Percentiles rank a stretch among this genome's conserved stretches.
Evolutionary conservation across 2,113 vertebrate species (phyloP).

Genomic region (Charadrius vociferus): DNA sequence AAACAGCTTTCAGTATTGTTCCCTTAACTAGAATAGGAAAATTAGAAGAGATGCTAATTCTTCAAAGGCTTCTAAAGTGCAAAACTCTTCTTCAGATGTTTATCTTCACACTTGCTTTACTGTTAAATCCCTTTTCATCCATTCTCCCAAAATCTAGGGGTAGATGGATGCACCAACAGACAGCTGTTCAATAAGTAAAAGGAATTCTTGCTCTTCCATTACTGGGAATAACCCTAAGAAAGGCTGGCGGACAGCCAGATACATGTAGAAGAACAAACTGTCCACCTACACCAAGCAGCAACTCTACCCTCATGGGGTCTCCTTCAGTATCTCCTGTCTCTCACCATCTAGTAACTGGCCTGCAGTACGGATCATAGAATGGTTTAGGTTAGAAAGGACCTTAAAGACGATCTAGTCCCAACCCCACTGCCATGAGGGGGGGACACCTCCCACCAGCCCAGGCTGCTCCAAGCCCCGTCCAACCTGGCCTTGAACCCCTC

Average conservation of each 20-base stretch:
- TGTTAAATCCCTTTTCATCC: neutral
- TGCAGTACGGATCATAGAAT: no score
- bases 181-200: neutral
- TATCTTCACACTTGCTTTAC: neutral
- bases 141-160: neutral
- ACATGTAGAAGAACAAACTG: neutral
- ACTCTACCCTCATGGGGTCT: accelerated
- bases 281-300: neutral
- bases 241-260: neutral
- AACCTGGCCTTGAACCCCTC: no score
- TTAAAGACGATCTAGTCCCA: no score
- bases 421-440: no score
- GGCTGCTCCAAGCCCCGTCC: no score
- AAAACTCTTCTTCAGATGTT: neutral
- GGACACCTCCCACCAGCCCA: no score
- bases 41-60: neutral
- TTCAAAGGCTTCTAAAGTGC: neutral
- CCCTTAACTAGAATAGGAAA: neutral
- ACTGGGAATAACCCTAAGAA: neutral
- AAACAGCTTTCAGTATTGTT: neutral
- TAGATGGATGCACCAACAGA: neutral
- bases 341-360: no score
- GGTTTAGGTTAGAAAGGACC: no score
- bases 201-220: neutral
- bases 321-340: accelerated